Evolutionary conservation across 2,113 vertebrate genomes (phyloP).

Genomic region (Rynchops niger): DNA sequence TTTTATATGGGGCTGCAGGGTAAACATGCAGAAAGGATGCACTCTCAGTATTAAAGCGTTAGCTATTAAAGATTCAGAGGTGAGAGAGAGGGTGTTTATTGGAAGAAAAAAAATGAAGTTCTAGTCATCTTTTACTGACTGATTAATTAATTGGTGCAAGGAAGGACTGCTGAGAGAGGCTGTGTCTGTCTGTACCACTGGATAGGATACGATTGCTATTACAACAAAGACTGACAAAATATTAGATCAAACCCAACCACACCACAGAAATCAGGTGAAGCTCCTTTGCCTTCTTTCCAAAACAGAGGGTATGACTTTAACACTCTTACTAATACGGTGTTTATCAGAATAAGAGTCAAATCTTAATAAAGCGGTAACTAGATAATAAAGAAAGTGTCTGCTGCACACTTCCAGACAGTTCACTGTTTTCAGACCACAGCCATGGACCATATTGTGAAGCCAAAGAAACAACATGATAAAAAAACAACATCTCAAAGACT

Average conservation of each 20-base stretch:
- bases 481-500: neutral
- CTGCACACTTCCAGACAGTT: neutral
- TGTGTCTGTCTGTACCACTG: neutral
- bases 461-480: neutral
- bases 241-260: neutral
- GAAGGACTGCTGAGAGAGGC: neutral
- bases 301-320: neutral
- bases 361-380: neutral
- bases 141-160: neutral
- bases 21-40: neutral
- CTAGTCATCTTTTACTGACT: neutral
- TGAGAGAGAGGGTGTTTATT: neutral
- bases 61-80: neutral
- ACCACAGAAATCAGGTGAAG: neutral
- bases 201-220: neutral
- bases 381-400: neutral
- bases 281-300: neutral
- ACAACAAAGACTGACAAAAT: neutral
- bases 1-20: neutral
- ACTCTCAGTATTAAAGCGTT: neutral
- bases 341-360: neutral
- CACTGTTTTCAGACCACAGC: neutral
- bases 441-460: neutral
- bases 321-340: rapidly evolving
- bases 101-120: neutral